These are phyloP conservation scores for Hemiprocne comata DNA, from an alignment of 2,113 vertebrate genomes.

Conservation along the genomic window DNA sequence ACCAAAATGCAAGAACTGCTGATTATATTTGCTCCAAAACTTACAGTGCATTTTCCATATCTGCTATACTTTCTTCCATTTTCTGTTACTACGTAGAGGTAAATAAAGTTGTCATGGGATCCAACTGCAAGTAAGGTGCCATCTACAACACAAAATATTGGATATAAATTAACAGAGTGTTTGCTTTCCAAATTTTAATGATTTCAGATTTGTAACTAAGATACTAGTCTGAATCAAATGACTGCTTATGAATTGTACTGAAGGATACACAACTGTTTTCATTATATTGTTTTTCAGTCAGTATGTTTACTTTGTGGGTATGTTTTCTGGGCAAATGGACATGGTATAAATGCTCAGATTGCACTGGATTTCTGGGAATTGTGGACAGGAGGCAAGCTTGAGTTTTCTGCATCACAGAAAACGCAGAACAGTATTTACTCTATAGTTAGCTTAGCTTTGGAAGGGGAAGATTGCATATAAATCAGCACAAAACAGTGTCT, in stretches of 20 bases:
- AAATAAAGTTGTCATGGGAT: slow-evolving; percentile 99
- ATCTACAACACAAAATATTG: slow-evolving; percentile 79
- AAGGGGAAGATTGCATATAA: not conserved
- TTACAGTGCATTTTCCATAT: slow-evolving; percentile 94
- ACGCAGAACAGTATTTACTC: not conserved
- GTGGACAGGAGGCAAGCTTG: not conserved
- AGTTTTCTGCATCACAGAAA: not conserved
- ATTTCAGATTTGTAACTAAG: not conserved
- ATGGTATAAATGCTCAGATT: not conserved
- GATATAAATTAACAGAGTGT: not conserved
- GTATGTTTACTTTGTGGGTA: not conserved
- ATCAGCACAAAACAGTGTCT: not conserved
- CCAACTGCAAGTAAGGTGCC: slow-evolving; percentile 93
- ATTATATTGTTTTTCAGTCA: not conserved
- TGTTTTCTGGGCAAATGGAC: not conserved
- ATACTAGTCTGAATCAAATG: not conserved
- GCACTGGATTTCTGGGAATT: not conserved
- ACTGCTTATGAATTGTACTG: not conserved
- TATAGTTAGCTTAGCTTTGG: not conserved
- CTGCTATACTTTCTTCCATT: slow-evolving; percentile 95
- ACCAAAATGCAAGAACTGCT: not conserved
- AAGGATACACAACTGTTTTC: not conserved
- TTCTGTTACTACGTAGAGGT: slow-evolving; percentile 93
- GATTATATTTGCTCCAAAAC: slow-evolving; percentile 55
- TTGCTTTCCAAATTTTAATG: not conserved